Percentiles rank a stretch among this genome's conserved stretches.
Evolutionary conservation across 2,888 invertebrate species (phyloP).

Genomic region (Heliconius hortense): DNA sequence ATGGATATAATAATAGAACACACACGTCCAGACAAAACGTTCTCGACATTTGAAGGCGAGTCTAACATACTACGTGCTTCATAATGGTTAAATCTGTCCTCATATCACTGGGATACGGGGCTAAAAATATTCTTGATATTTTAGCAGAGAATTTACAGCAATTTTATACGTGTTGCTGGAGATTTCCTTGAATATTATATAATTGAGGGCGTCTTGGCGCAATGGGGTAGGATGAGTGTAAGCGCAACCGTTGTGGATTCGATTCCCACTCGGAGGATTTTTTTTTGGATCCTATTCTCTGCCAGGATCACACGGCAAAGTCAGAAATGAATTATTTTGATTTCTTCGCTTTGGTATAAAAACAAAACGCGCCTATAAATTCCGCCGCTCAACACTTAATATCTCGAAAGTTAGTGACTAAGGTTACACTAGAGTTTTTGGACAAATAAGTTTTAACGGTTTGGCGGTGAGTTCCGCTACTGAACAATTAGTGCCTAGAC

Average conservation of each 20-base stretch:
- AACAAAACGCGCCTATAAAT: too few relatives aligned
- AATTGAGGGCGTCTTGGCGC: not conserved
- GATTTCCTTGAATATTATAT: not conserved
- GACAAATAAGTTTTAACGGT: too few relatives aligned
- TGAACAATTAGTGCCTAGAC: too few relatives aligned
- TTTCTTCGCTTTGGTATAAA: not conserved
- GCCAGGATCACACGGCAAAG: too few relatives aligned
- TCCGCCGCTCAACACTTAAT: too few relatives aligned
- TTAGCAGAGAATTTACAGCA: not conserved
- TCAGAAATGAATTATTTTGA: not conserved
- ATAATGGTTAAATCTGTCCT: conserved; percentile 18
- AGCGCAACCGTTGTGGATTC: not conserved
- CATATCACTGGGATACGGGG: conserved; percentile 14
- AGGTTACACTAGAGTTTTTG: too few relatives aligned
- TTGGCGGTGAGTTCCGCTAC: too few relatives aligned
- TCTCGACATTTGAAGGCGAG: not conserved
- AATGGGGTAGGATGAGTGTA: not conserved
- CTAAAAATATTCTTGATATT: conserved; percentile 16
- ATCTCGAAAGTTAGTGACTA: too few relatives aligned
- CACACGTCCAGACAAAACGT: conserved; percentile 20
- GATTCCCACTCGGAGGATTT: not conserved
- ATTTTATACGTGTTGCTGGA: not conserved
- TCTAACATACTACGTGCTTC: conserved; percentile 24
- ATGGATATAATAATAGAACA: conserved; percentile 8
- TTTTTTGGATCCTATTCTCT: too few relatives aligned